Percentiles rank a stretch among this genome's conserved stretches.
Evolutionary conservation across 2,888 invertebrate species (phyloP).

Genomic region (Aethes cnicana): DNA sequence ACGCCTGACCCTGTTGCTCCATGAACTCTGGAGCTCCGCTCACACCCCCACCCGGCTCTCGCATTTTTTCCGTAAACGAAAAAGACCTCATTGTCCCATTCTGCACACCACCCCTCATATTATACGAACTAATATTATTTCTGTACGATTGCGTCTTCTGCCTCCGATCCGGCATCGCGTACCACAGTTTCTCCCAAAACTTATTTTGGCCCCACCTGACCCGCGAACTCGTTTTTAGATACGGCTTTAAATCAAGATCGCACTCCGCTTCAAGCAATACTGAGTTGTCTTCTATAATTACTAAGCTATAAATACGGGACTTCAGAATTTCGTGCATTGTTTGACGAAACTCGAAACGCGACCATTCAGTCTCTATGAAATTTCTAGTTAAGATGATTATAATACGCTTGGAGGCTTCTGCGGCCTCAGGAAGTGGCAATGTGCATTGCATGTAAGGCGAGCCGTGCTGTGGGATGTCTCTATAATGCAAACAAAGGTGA

Average conservation of each 20-base stretch:
- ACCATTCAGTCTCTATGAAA: slow-evolving; percentile 96
- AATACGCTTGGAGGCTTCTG: slow-evolving; percentile 92
- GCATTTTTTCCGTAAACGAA: slow-evolving; percentile 80
- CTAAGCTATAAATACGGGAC: slow-evolving; percentile 90
- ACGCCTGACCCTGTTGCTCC: slow-evolving; percentile 65
- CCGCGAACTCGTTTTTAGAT: slow-evolving; percentile 92
- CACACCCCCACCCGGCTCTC: slow-evolving; percentile 66
- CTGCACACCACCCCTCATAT: slow-evolving; percentile 84
- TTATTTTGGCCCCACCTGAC: slow-evolving; percentile 94
- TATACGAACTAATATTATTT: slow-evolving; percentile 92
- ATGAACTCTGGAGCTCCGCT: slow-evolving; percentile 85
- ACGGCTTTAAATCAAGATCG: slow-evolving; percentile 93
- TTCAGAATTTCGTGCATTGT: slow-evolving; percentile 94
- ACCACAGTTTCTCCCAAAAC: slow-evolving; percentile 96
- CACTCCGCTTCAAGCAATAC: slow-evolving; percentile 90
- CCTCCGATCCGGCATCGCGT: slow-evolving; percentile 91
- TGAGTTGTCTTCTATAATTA: slow-evolving; percentile 92
- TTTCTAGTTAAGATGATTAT: slow-evolving; percentile 93
- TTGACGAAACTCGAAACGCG: slow-evolving; percentile 93
- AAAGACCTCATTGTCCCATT: slow-evolving; percentile 84
- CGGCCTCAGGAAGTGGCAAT: slow-evolving; percentile 91
- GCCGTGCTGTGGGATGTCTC: slow-evolving; percentile 89
- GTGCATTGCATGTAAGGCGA: slow-evolving; percentile 86
- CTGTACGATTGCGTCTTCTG: slow-evolving; percentile 83
- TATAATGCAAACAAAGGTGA: slow-evolving; percentile 93